phyloP scores from a whole-genome alignment of 2,113 vertebrate species.

The Syngnathoides biaculeatus region DNA sequence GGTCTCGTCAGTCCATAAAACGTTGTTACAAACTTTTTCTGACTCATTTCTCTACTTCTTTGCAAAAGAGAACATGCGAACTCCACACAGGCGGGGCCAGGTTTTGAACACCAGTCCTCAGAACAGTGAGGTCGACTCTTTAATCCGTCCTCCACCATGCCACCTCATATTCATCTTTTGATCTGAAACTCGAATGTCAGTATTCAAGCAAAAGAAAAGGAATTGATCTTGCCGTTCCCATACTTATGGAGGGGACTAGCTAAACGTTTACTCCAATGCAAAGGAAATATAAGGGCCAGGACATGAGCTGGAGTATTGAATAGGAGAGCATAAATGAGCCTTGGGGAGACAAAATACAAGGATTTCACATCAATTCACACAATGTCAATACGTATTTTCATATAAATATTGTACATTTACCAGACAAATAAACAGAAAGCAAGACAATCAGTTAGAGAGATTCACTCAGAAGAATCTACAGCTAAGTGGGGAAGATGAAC shows the following conservation, averaged over 20 bases:
- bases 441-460: conserved; percentile 3
- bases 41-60: too few species aligned
- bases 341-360: background rate
- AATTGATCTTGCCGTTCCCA: too few species aligned
- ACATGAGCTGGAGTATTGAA: background rate
- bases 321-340: background rate
- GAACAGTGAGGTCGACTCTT: too few species aligned
- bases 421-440: conserved; percentile 12
- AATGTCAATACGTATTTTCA: background rate
- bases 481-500: background rate
- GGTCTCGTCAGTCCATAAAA: too few species aligned
- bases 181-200: too few species aligned
- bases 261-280: background rate
- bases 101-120: too few species aligned
- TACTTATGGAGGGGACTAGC: background rate
- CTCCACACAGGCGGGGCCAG: too few species aligned
- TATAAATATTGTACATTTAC: conserved; percentile 11
- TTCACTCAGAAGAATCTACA: conserved; percentile 4
- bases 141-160: too few species aligned
- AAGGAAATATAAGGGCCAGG: background rate
- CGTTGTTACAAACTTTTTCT: too few species aligned
- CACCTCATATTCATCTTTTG: too few species aligned
- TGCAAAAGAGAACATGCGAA: too few species aligned
- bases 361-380: background rate
- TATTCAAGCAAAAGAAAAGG: too few species aligned